phyloP scores from a whole-genome alignment of 1,140 invertebrate species.

The Camponotus vicinus region DNA sequence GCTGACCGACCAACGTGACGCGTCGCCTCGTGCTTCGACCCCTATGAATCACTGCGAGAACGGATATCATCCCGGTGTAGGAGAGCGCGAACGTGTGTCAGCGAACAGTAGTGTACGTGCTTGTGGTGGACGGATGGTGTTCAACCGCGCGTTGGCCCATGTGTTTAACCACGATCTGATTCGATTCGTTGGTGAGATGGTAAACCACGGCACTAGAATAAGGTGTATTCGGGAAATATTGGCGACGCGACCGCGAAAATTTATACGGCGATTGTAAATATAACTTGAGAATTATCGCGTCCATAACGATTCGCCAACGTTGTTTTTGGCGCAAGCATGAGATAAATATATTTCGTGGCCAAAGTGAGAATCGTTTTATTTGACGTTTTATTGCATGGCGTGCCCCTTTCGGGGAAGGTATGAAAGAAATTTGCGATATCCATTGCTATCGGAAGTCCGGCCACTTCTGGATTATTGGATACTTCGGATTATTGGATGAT shows the following conservation, averaged over 20 bases:
- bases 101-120: slow-evolving; percentile 8
- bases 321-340: not conserved
- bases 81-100: slow-evolving; percentile 21
- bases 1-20: slow-evolving; percentile 50
- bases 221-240: slow-evolving; percentile 21
- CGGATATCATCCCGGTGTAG: slow-evolving; percentile 61
- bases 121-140: not conserved
- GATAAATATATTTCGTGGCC: not conserved
- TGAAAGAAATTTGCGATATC: slow-evolving; percentile 10
- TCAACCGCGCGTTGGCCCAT: slow-evolving; percentile 16
- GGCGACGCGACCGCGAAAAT: not conserved
- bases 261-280: not conserved
- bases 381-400: not conserved
- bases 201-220: slow-evolving; percentile 4
- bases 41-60: slow-evolving; percentile 67
- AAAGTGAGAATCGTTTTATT: slow-evolving; percentile 1
- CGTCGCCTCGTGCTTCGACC: slow-evolving; percentile 45
- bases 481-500: slow-evolving; percentile 39
- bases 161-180: slow-evolving; percentile 40
- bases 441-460: not conserved
- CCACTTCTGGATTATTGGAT: not conserved
- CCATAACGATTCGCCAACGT: not conserved
- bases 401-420: not conserved
- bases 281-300: slow-evolving; percentile 32
- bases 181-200: slow-evolving; percentile 2